These are phyloP conservation scores for Eretmocerus hayati DNA, from an alignment of 2,888 invertebrate genomes.

Conservation along the genomic window DNA sequence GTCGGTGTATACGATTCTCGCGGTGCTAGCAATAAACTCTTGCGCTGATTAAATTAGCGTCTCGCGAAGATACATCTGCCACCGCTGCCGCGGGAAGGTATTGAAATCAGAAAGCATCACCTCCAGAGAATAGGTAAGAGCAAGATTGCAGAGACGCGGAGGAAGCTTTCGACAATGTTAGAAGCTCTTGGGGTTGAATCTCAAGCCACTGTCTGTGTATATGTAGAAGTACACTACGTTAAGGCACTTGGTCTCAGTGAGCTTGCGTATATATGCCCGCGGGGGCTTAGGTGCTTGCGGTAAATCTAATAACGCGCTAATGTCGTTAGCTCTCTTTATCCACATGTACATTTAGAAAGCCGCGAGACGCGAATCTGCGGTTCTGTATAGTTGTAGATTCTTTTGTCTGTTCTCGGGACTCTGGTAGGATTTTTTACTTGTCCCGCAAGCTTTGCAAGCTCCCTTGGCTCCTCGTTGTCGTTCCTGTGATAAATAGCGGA, in stretches of 20 bases:
- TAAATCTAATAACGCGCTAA: conserved; percentile 47
- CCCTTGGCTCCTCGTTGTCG: too few relatives aligned
- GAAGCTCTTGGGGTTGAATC: background rate
- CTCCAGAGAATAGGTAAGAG: too few relatives aligned
- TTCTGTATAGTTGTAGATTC: background rate
- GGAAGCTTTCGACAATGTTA: background rate
- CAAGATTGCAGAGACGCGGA: too few relatives aligned
- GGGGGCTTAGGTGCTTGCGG: conserved; percentile 44
- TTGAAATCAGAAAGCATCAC: conserved; percentile 2
- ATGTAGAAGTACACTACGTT: too few relatives aligned
- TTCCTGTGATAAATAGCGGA: too few relatives aligned
- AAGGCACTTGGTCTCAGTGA: too few relatives aligned
- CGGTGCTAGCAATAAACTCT: too few relatives aligned
- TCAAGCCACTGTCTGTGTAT: background rate
- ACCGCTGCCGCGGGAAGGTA: background rate
- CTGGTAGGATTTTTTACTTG: background rate
- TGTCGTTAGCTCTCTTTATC: conserved; percentile 36
- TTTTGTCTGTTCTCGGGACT: background rate
- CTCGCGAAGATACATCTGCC: too few relatives aligned
- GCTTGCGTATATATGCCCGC: conserved; percentile 26
- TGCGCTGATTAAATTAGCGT: too few relatives aligned
- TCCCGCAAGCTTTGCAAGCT: too few relatives aligned
- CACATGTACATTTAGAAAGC: background rate
- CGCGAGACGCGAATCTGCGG: background rate
- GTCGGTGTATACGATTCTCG: too few relatives aligned